Evolutionary conservation across 2,113 vertebrate genomes (phyloP).

Genomic region (Crotophaga sulcirostris): DNA sequence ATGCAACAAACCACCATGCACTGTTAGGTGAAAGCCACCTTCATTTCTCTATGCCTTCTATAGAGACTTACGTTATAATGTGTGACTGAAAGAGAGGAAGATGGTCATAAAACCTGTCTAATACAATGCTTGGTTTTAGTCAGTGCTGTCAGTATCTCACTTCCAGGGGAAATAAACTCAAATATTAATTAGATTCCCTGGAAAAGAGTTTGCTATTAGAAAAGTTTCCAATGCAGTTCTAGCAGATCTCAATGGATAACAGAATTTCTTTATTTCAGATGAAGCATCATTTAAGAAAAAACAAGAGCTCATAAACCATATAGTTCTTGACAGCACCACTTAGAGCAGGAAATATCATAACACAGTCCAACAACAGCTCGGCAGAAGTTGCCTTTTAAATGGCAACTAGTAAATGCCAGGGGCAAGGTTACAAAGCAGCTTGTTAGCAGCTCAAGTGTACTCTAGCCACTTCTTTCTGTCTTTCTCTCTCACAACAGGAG

Average conservation of each 20-base stretch:
- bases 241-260: background rate
- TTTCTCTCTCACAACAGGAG: constrained; percentile 38
- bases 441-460: constrained; percentile 24
- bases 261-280: background rate
- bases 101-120: background rate
- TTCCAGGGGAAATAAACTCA: background rate
- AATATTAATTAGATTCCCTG: background rate
- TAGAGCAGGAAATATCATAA: background rate
- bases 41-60: background rate
- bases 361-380: background rate
- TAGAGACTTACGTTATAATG: rapidly evolving
- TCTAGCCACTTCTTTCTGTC: constrained; percentile 12
- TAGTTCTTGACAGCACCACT: background rate
- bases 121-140: background rate
- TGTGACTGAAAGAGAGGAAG: background rate
- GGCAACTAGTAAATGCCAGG: constrained; percentile 27
- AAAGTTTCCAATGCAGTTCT: background rate
- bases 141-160: background rate
- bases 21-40: background rate
- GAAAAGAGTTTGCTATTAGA: background rate
- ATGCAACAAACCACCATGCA: background rate
- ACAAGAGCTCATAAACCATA: background rate
- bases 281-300: background rate
- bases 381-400: constrained; percentile 5
- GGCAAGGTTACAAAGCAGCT: constrained; percentile 28